Evolutionary conservation across 2,888 invertebrate genomes (phyloP), one percentile per base, ranked within the genome.

Genomic region (Pseudococcus viburni): DNA sequence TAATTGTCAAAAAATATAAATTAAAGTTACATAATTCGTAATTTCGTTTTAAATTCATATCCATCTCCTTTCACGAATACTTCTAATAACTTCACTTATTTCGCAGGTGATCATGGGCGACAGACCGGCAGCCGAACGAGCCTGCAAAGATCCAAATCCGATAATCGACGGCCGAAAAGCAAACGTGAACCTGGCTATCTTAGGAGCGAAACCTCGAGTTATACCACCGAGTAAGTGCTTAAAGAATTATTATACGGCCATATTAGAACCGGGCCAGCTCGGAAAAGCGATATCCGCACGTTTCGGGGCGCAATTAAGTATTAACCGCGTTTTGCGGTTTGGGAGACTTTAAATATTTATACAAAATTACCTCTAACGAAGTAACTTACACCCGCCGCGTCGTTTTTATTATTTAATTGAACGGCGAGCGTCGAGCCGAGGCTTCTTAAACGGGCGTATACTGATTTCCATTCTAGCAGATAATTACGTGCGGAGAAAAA

Each of bases 101-200:
- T 88, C 39, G 15, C 94, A 99, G 99, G 99, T 99, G 91, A 99
- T 99, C 92, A 99, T 99, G 99, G 96, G 97, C 88, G 98, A 98
- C 92, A 93, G 97, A 91, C 95, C 96, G 89, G 97, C 98, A 84
- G 99, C 99, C 86, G 98, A 98, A 92, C 93, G 98, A 91, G 99
- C 99, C 85, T 98, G 98, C 92, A 98, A 98, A 92, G 99, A 99
- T 91, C 98, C 98, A 88, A 99, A 99, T 92, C 99, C 99, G 88
- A 98, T 99, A 92, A 99, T 99, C 91, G 99, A 99, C 92, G 99
- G 99, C 88, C 94, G 99, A 91, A 99, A 99, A 94, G 98, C 99
- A 89, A 99, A 99, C 93, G 99, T 99, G 86, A 99, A 99, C 93
- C 94, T 99, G 91, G 99, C 99, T 90, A 98, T 98, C 92, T 94